Conservation (phyloP, 2,797 vertebrate genomes). For the Molossus alvarezi region DNA sequence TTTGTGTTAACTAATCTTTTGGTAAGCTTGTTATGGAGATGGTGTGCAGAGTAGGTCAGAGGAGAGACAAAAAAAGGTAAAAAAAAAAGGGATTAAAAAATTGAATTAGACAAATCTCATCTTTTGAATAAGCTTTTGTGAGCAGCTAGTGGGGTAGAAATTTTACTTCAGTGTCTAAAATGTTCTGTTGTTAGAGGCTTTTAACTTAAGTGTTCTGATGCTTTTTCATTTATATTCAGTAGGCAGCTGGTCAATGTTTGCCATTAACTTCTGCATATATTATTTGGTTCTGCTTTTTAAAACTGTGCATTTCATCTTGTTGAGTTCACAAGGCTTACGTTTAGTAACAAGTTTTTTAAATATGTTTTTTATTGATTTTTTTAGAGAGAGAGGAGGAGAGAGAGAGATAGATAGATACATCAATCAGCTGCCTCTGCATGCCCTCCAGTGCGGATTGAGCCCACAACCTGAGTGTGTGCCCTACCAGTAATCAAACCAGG, state of each 20-base stretch:
- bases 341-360: not conserved
- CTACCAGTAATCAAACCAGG: no score
- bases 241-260: not conserved
- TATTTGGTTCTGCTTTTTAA: constrained; percentile 36
- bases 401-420: no score
- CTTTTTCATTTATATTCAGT: not conserved
- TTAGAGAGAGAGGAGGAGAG: no score
- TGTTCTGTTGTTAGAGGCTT: not conserved
- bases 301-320: constrained; percentile 28
- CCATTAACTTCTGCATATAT: not conserved
- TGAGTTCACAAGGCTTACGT: not conserved
- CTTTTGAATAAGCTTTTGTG: constrained; percentile 40
- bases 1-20: not conserved
- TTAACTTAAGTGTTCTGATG: not conserved
- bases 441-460: no score
- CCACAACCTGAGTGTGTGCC: no score
- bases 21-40: not conserved
- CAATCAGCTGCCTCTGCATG: no score
- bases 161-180: not conserved
- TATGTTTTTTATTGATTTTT: no score
- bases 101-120: not conserved
- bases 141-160: not conserved
- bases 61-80: not conserved
- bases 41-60: not conserved
- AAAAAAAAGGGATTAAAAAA: not conserved